These are phyloP conservation scores for Pseudomyrmex dendroicus DNA, from an alignment of 1,140 invertebrate species.

Conservation along the genomic window DNA sequence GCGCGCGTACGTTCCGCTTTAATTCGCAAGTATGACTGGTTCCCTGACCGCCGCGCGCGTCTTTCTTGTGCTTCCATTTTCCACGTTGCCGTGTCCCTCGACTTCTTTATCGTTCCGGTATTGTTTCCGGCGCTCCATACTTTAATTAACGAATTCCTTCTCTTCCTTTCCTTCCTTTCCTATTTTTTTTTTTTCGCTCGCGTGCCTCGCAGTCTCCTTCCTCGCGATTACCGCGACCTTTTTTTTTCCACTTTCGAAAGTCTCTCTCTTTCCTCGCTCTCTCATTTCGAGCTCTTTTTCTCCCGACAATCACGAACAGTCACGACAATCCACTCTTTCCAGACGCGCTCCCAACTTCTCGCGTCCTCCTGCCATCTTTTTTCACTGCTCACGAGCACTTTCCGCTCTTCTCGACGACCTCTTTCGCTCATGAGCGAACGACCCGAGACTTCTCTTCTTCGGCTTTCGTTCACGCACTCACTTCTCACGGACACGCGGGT, in stretches of 20 bases:
- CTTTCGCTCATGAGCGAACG: slow-evolving; percentile 47
- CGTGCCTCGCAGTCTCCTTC: slow-evolving; percentile 23
- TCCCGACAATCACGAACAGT: slow-evolving; percentile 47
- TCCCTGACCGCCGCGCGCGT: background rate
- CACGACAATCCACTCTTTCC: slow-evolving; percentile 48
- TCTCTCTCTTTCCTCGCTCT: background rate
- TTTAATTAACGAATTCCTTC: slow-evolving; percentile 58
- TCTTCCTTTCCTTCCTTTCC: slow-evolving; percentile 11
- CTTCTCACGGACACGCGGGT: slow-evolving; percentile 33
- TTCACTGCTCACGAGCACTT: slow-evolving; percentile 17
- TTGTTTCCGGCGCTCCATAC: slow-evolving; percentile 44
- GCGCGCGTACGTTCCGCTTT: slow-evolving; percentile 24
- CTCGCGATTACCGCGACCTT: slow-evolving; percentile 44
- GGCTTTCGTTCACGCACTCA: slow-evolving; percentile 24
- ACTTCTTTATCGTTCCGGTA: slow-evolving; percentile 33
- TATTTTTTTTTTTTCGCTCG: background rate
- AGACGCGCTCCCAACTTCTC: slow-evolving; percentile 33
- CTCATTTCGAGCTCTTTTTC: slow-evolving; percentile 32
- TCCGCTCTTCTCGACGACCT: slow-evolving; percentile 5
- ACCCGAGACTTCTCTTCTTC: background rate
- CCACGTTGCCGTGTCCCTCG: background rate
- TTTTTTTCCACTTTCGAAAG: slow-evolving; percentile 12
- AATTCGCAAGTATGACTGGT: slow-evolving; percentile 47
- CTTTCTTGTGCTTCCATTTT: slow-evolving; percentile 14
- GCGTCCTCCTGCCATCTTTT: slow-evolving; percentile 24